Evolutionary conservation across 2,797 vertebrate species (phyloP).

Genomic region (Sus cebifrons): DNA sequence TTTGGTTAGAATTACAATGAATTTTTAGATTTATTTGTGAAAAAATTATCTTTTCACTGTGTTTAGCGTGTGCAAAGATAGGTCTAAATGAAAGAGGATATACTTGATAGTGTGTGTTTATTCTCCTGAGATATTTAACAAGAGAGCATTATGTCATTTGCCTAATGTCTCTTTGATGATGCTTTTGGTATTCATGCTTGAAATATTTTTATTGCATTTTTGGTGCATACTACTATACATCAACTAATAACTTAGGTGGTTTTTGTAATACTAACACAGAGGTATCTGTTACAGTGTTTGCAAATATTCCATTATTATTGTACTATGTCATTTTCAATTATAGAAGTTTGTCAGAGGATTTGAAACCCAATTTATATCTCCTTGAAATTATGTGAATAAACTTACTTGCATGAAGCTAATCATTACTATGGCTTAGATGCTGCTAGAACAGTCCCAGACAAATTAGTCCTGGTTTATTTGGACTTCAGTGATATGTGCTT

Average conservation of each 20-base stretch:
- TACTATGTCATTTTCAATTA: constrained; percentile 40
- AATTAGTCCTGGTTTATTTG: background rate
- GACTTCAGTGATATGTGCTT: background rate
- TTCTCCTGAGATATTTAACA: constrained; percentile 16
- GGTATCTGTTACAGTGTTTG: constrained; percentile 21
- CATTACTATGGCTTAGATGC: background rate
- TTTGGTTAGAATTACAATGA: background rate
- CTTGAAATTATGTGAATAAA: background rate
- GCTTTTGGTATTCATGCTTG: background rate
- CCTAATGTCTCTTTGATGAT: constrained; percentile 26
- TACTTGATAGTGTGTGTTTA: background rate
- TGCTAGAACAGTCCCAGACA: background rate
- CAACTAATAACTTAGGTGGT: background rate
- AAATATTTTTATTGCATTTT: constrained; percentile 39
- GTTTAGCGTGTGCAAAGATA: background rate
- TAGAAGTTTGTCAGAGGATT: background rate
- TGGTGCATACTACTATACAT: background rate
- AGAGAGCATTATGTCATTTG: constrained; percentile 2
- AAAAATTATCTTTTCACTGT: background rate
- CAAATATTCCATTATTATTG: background rate
- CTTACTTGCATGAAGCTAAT: constrained; percentile 6
- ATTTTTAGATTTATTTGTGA: constrained; percentile 14
- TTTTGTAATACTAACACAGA: background rate
- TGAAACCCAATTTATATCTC: background rate
- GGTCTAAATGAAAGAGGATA: background rate